Evolutionary conservation across 2,888 invertebrate species (phyloP).

Genomic region (Rotaria socialis): DNA sequence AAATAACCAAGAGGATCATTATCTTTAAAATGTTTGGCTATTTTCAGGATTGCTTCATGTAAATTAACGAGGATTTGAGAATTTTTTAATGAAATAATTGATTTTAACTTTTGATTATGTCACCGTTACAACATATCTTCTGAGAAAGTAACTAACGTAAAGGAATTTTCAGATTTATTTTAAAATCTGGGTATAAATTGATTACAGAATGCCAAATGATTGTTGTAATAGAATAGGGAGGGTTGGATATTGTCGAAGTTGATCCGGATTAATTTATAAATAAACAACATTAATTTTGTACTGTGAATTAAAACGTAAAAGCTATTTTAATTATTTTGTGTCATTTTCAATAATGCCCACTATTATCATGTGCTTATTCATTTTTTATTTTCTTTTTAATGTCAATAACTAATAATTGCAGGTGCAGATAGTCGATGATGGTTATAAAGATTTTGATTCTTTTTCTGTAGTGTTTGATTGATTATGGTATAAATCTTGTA

Average conservation of each 20-base stretch:
- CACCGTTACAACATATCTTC: background rate
- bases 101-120: background rate
- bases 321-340: background rate
- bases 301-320: background rate
- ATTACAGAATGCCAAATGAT: conserved; percentile 39
- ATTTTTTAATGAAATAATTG: background rate
- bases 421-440: too few species aligned
- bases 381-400: background rate
- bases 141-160: too few species aligned
- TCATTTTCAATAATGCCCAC: background rate
- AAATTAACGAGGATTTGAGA: conserved; percentile 79
- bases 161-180: too few species aligned
- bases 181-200: conserved; percentile 26
- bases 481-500: too few species aligned
- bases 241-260: background rate
- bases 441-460: too few species aligned
- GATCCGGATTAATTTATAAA: background rate
- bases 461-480: too few species aligned
- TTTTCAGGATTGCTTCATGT: conserved; percentile 86
- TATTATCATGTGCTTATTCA: background rate
- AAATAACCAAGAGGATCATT: conserved; percentile 76
- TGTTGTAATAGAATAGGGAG: background rate
- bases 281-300: background rate
- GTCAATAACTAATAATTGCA: background rate
- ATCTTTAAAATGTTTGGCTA: conserved; percentile 86